Evolutionary conservation across 2,888 invertebrate species (phyloP).

Genomic region (Hyles lineata): DNA sequence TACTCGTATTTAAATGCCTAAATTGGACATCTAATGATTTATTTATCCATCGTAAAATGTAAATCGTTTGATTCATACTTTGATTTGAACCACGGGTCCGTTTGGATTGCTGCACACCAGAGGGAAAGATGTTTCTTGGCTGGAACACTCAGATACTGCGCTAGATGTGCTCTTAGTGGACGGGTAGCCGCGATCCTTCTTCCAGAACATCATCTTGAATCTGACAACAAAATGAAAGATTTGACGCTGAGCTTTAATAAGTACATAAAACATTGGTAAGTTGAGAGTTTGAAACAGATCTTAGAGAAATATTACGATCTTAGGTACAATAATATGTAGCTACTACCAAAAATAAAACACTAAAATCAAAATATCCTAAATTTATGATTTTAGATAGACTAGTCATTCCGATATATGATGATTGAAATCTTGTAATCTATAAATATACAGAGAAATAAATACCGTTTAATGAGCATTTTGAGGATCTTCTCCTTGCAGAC

Average conservation of each 20-base stretch:
- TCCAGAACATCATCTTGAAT: neutral
- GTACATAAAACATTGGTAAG: no score
- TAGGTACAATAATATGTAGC: no score
- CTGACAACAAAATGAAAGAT: neutral
- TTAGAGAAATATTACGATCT: no score
- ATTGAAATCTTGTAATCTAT: neutral
- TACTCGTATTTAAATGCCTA: no score
- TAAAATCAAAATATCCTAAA: no score
- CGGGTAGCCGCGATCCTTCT: slow-evolving; percentile 36
- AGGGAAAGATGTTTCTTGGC: slow-evolving; percentile 49
- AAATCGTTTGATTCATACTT: slow-evolving; percentile 20
- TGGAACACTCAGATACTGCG: slow-evolving; percentile 47
- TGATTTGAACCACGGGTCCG: slow-evolving; percentile 39
- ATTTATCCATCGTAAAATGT: neutral
- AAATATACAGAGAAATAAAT: slow-evolving; percentile 35
- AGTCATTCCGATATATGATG: no score
- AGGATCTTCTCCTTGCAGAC: slow-evolving; percentile 70
- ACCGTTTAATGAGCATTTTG: slow-evolving; percentile 60
- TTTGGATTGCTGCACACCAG: slow-evolving; percentile 54
- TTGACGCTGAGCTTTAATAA: no score
- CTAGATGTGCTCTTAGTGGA: slow-evolving; percentile 50
- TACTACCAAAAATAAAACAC: neutral
- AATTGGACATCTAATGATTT: neutral
- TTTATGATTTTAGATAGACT: no score
- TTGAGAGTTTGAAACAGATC: no score